These are phyloP conservation scores for Drosophila multiciliata DNA, from an alignment of 2,888 invertebrate genomes.

Conservation along the genomic window DNA sequence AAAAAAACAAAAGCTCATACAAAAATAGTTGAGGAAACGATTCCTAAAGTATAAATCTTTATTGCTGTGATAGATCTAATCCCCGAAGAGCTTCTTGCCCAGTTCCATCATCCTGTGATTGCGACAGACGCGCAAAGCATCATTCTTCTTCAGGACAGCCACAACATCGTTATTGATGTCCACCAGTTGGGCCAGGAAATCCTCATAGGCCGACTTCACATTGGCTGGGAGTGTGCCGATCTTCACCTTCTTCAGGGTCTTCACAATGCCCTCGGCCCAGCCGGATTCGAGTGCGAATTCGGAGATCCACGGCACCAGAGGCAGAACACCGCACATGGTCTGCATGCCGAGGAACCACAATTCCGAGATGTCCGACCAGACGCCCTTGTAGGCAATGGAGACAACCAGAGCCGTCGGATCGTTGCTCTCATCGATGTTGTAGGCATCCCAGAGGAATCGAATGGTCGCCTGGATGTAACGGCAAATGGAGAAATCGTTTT, in stretches of 20 bases:
- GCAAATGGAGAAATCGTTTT: slow-evolving; percentile 95
- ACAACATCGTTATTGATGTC: slow-evolving; percentile 91
- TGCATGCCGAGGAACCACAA: slow-evolving; percentile 98
- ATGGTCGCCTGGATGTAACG: slow-evolving; percentile 95
- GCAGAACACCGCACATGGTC: slow-evolving; percentile 93
- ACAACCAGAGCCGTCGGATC: slow-evolving; percentile 93
- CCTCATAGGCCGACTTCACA: slow-evolving; percentile 95
- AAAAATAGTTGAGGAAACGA: slow-evolving; percentile 50
- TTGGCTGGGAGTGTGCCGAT: slow-evolving; percentile 92
- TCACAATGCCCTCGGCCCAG: slow-evolving; percentile 95
- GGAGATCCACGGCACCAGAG: slow-evolving; percentile 94
- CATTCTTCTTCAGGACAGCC: slow-evolving; percentile 91
- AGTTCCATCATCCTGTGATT: slow-evolving; percentile 95
- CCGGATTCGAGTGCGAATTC: slow-evolving; percentile 96
- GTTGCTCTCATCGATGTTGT: slow-evolving; percentile 94
- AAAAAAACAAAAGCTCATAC: slow-evolving; percentile 44
- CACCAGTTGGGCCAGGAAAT: slow-evolving; percentile 93
- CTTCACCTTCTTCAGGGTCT: slow-evolving; percentile 92
- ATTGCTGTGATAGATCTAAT: slow-evolving; percentile 86
- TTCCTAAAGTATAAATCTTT: slow-evolving; percentile 27
- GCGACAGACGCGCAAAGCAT: slow-evolving; percentile 92
- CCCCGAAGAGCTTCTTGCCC: slow-evolving; percentile 94
- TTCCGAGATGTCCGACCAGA: slow-evolving; percentile 95
- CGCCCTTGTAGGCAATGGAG: slow-evolving; percentile 93
- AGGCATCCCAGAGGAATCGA: slow-evolving; percentile 96